Evolutionary conservation across 2,113 vertebrate genomes (phyloP).

Genomic region (Craseonycteris thonglongyai): DNA sequence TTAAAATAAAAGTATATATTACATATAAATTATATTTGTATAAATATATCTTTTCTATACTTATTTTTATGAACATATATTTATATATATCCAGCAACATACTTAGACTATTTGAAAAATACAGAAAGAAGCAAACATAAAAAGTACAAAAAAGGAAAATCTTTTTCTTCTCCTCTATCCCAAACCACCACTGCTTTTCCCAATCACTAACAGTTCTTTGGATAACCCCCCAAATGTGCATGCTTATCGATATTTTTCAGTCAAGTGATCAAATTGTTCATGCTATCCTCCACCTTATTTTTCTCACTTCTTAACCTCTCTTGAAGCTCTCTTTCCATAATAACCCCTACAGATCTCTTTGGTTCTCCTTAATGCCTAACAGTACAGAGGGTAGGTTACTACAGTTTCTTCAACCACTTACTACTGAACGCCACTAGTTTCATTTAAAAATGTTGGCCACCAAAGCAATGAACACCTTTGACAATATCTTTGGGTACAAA

Average conservation of each 20-base stretch:
- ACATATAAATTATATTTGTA: no score
- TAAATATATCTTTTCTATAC: no score
- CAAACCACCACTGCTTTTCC: not conserved
- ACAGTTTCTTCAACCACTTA: not conserved
- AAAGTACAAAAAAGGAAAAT: not conserved
- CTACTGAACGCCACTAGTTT: not conserved
- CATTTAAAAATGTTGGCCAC: not conserved
- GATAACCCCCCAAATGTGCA: not conserved
- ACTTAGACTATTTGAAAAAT: not conserved
- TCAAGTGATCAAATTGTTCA: not conserved
- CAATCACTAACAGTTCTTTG: not conserved
- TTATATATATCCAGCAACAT: not conserved
- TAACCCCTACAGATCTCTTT: not conserved
- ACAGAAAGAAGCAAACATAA: not conserved
- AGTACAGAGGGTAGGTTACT: not conserved
- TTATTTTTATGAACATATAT: no score
- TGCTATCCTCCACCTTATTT: not conserved
- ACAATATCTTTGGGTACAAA: not conserved
- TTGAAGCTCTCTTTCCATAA: not conserved
- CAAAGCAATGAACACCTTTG: not conserved
- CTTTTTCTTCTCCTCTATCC: not conserved
- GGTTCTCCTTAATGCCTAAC: not conserved
- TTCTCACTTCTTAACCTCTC: not conserved
- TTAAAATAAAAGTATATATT: no score
- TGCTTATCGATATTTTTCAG: not conserved